phyloP scores from a whole-genome alignment of 2,797 vertebrate genomes.

The Hoplostethus atlanticus region DNA sequence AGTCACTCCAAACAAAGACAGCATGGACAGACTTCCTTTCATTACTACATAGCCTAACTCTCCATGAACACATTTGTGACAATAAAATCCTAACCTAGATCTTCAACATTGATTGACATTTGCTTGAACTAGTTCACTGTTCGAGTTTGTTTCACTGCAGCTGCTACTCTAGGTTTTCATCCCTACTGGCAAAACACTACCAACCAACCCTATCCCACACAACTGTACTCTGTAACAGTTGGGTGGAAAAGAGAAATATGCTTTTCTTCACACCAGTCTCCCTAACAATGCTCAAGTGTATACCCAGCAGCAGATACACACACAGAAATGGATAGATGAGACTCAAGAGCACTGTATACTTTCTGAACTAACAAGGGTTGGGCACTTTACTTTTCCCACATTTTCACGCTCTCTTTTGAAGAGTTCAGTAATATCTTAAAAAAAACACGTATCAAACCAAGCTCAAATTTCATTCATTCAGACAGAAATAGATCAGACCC shows the following conservation, averaged over 20 bases:
- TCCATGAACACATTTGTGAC: constrained; percentile 12
- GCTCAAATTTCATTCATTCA: constrained; percentile 38
- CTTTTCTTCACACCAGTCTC: constrained; percentile 6
- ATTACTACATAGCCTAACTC: constrained; percentile 5
- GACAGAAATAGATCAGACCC: constrained; percentile 46
- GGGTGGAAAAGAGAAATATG: constrained; percentile 17
- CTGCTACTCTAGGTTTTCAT: constrained; percentile 2
- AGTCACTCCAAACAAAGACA: constrained; percentile 31
- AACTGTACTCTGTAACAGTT: constrained; percentile 15
- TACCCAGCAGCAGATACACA: constrained; percentile 17
- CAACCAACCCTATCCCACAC: constrained; percentile 13
- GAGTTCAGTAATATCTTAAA: constrained; percentile 18
- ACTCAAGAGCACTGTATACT: constrained; percentile 34
- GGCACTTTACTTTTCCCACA: constrained; percentile 33
- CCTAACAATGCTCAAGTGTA: constrained; percentile 22
- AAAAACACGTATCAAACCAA: constrained; percentile 20
- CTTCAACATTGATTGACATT: constrained; percentile 24
- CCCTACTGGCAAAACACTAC: background rate
- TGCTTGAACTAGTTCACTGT: background rate
- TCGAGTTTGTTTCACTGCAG: background rate
- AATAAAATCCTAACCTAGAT: constrained; percentile 14
- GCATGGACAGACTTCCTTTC: constrained; percentile 1
- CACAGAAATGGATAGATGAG: constrained; percentile 21
- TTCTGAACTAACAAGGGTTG: constrained; percentile 34
- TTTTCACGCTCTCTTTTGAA: constrained; percentile 20